Base-by-base conservation (phyloP, 2,113 vertebrate species). In the Etheostoma spectabile region DNA sequence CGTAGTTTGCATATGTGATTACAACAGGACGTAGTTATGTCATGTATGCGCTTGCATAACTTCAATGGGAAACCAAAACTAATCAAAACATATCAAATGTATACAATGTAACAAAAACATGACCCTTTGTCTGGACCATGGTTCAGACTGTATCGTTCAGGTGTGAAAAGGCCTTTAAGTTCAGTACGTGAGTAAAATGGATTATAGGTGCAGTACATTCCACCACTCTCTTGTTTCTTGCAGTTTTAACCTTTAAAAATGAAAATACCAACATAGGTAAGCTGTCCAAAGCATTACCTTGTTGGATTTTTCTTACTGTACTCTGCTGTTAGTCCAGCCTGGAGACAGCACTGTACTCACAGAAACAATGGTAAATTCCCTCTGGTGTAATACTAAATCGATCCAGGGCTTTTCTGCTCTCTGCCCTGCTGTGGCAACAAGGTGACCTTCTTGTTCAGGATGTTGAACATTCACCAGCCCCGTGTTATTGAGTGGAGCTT, bases 401-500 rank as follows among this genome's bases (percentile, higher is more conserved):
- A 91, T 86, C 60, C 1, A 3, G 61, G 65, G 55, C 69, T 59
- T 52, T 67, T 78, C 60, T 71, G 49, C 79, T 74, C 35, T 80
- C 66, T 74, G 73, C 49, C 73, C 80, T 59, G 75, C 22, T 74
- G 60, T 70, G 85, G 80, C 69, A 64, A 76, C 89, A 86, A 88
- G 86, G 87, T 93, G 90, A 92, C 92, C 84, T 80, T 84, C 75
- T 22, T 70, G 76, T 88, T 73, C 35, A 55, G 46, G 56, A 53
- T 66, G 87, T 60, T 75, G 63, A 75, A 83, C 76, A 69, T 57
- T 16, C 57, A 72, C 56, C 62, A 38, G 59, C 55, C 56, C 72
- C 0, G 21, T 77, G 27, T 76, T 80, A 90, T 64, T 67, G 79
- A 81, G 42, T 27, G 55, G 57, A 63, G 51, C 64, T 45, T 48